Percentiles rank a stretch among this genome's conserved stretches.
These are phyloP conservation scores for Cydia amplana DNA, from an alignment of 1,140 invertebrate genomes.

Conservation along the genomic window DNA sequence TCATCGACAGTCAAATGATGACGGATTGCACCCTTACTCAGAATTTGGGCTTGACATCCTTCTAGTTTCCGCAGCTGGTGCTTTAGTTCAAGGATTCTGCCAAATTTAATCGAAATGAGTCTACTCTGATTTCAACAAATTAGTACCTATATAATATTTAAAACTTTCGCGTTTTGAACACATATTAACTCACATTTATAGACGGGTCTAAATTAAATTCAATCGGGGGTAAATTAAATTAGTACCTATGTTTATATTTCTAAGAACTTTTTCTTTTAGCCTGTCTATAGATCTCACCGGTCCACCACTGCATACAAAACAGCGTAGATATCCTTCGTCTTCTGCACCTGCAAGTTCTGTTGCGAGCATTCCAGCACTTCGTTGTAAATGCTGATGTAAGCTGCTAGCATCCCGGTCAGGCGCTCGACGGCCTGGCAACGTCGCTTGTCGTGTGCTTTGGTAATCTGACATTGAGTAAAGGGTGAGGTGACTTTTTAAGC, in stretches of 20 bases:
- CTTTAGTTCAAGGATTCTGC: slow-evolving; percentile 60
- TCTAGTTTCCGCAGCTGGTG: slow-evolving; percentile 52
- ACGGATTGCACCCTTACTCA: slow-evolving; percentile 46
- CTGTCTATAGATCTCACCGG: background rate
- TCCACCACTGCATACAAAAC: slow-evolving; percentile 45
- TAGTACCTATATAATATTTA: no score
- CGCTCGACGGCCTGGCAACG: slow-evolving; percentile 48
- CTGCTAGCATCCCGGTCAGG: slow-evolving; percentile 45
- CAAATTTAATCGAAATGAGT: background rate
- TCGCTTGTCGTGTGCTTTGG: slow-evolving; percentile 49
- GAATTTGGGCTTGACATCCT: slow-evolving; percentile 45
- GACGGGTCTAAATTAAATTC: no score
- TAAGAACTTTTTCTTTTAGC: no score
- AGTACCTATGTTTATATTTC: no score
- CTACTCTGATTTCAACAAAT: no score
- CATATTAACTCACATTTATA: no score
- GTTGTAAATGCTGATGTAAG: slow-evolving; percentile 56
- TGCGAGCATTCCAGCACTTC: slow-evolving; percentile 49
- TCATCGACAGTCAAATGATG: slow-evolving; percentile 49
- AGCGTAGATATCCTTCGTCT: slow-evolving; percentile 47
- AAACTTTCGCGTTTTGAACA: no score
- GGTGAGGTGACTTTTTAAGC: no score
- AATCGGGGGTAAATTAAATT: no score
- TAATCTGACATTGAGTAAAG: slow-evolving; percentile 40
- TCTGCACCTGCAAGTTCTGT: slow-evolving; percentile 64